Evolutionary conservation across 2,113 vertebrate species (phyloP), one percentile per base, ranked within the genome.

Genomic region (Scomber japonicus): DNA sequence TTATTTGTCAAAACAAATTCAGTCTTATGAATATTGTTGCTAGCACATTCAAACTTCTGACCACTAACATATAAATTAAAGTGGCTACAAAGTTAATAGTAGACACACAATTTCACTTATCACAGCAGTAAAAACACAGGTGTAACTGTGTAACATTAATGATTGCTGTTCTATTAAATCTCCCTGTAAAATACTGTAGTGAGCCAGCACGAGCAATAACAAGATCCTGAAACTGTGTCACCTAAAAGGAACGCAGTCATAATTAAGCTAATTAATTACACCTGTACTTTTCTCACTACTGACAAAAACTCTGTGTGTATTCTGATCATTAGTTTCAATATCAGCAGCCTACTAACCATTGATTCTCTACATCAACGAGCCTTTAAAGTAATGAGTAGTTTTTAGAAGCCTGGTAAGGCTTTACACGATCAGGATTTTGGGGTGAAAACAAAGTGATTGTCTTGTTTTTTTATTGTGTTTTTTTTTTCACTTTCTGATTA

Each of bases 1-100:
- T 67, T 16, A 73, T 70, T 48, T 73, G 24, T 71, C 16, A 8
- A 27, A 68, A 54, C 40, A 19, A 67, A 78, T n/a, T 30, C 8
- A 21, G 19, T 11, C 30, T 11, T 75, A 24, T 40, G n/a, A 59
- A 51, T 40, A 68, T 56, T 55, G 49, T 54, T 65, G n/a, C 13
- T 35, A 45, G 40, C 48, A 40, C 46, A 45, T n/a, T 55, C 30
- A 10, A 17, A 63, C 16, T 19, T 27, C 12, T 66, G 54, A 60
- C 44, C n/a, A 63, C 5, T 45, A 15, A 35, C 30, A 61, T 35
- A 53, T 53, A 3, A 49, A 66, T 44, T 59, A 27, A 66, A 67
- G 30, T 13, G 7, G 53, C 17, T 57, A 35, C n/a, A 69, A 56
- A n/a, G 62, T 60, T 31, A 21, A 55, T 57, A 57, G 24, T 17